Conservation (phyloP, 2,888 invertebrate species). For the Osmoderma eremita region DNA sequence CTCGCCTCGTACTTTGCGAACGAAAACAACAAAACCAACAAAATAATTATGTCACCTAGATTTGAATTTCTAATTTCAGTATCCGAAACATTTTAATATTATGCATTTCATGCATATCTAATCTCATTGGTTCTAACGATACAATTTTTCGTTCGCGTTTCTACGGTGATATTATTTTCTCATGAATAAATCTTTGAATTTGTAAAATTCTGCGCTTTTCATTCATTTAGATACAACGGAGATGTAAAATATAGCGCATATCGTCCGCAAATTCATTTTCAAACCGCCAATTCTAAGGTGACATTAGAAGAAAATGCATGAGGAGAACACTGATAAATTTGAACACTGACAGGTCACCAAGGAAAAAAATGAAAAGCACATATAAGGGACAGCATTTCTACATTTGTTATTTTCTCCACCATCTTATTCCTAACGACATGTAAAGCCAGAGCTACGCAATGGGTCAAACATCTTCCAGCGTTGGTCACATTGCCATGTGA, state of each 20-base stretch:
- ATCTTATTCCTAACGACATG: no score
- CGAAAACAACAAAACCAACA: constrained; percentile 13
- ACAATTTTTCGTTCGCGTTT: constrained; percentile 24
- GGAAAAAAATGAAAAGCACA: no score
- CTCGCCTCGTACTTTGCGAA: not conserved
- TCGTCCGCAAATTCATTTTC: no score
- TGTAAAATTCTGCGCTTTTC: not conserved
- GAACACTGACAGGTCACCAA: no score
- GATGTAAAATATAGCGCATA: not conserved
- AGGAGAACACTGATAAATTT: no score
- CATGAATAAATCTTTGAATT: constrained; percentile 21
- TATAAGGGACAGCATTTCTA: no score
- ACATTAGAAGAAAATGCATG: no score
- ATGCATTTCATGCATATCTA: constrained; percentile 37
- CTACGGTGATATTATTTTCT: not conserved
- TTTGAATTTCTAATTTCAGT: constrained; percentile 36
- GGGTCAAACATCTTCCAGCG: no score
- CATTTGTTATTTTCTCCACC: no score
- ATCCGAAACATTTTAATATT: constrained; percentile 30
- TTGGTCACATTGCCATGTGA: no score
- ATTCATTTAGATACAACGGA: not conserved
- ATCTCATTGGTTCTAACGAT: constrained; percentile 21
- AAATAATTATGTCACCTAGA: constrained; percentile 33
- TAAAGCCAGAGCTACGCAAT: no score
- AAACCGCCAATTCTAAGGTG: no score